These are phyloP conservation scores for Crematogaster levior DNA, from an alignment of 2,888 invertebrate species.

Conservation along the genomic window DNA sequence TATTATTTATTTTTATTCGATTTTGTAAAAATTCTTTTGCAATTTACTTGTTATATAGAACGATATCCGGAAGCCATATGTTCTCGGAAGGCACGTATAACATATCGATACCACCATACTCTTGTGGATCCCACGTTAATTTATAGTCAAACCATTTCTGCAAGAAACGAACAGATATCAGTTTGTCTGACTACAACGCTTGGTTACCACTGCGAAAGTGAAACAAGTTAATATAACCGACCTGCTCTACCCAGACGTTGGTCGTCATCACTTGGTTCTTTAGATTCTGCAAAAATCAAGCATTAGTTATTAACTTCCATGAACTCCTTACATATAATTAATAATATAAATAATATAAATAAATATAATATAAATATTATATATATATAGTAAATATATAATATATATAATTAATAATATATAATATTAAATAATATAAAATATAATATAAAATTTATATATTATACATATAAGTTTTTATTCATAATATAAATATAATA, in stretches of 20 bases:
- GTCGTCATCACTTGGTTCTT: conserved; percentile 98
- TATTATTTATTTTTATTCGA: background rate
- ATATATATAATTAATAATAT: background rate
- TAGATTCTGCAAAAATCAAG: conserved; percentile 87
- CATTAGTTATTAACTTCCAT: conserved; percentile 40
- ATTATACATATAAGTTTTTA: background rate
- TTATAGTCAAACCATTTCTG: conserved; percentile 98
- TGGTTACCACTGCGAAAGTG: background rate
- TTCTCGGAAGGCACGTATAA: conserved; percentile 97
- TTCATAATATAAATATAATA: background rate
- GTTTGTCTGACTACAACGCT: background rate
- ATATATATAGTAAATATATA: too few relatives aligned
- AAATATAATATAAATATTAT: conserved; percentile 16
- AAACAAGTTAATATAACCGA: conserved; percentile 4
- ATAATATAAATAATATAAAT: background rate
- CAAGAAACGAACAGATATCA: conserved; percentile 68
- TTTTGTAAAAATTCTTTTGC: background rate
- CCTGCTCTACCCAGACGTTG: conserved; percentile 97
- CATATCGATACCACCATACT: conserved; percentile 96
- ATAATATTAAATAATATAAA: background rate
- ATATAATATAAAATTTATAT: background rate
- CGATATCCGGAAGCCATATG: conserved; percentile 98
- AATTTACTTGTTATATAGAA: conserved; percentile 94
- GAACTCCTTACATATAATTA: conserved; percentile 31
- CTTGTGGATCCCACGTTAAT: conserved; percentile 94